These are phyloP conservation scores for Drosophila histrio DNA, from an alignment of 2,888 invertebrate species.

Conservation along the genomic window DNA sequence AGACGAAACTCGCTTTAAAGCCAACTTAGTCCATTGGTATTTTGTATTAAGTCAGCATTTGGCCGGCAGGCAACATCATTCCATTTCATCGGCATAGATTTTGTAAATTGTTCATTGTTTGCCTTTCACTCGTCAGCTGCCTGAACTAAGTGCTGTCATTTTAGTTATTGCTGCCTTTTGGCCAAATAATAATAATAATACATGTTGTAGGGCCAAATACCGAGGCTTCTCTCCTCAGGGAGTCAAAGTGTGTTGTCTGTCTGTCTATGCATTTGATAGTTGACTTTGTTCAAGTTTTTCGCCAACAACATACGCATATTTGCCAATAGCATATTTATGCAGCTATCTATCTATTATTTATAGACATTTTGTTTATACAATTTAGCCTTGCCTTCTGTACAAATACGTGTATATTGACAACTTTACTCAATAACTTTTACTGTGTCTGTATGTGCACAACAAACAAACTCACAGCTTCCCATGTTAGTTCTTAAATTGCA, in stretches of 20 bases:
- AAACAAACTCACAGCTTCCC: conserved; percentile 13
- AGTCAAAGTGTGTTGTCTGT: conserved; percentile 4
- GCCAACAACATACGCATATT: conserved; percentile 7
- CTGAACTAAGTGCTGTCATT: conserved; percentile 59
- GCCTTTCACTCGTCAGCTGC: conserved; percentile 33
- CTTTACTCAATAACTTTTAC: conserved; percentile 12
- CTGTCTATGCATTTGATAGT: conserved; percentile 8
- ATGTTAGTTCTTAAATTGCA: conserved; percentile 4
- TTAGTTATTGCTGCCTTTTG: conserved; percentile 11
- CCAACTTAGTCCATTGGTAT: conserved; percentile 29
- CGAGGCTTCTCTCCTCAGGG: background rate
- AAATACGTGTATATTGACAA: conserved; percentile 14
- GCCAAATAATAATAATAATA: background rate
- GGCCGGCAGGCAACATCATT: conserved; percentile 2
- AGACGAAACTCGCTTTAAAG: conserved; percentile 40
- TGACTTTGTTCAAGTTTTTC: conserved; percentile 7
- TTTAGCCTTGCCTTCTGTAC: conserved; percentile 13
- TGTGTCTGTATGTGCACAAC: background rate
- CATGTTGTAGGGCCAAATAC: conserved; percentile 2
- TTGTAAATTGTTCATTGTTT: conserved; percentile 59
- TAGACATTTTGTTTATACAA: conserved; percentile 12
- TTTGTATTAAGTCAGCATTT: conserved; percentile 20
- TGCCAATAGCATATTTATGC: conserved; percentile 5
- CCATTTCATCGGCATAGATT: conserved; percentile 37
- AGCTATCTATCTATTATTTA: conserved; percentile 17